These are phyloP conservation scores for Didymodactylos carnosus DNA, from an alignment of 2,888 invertebrate genomes.

Conservation along the genomic window DNA sequence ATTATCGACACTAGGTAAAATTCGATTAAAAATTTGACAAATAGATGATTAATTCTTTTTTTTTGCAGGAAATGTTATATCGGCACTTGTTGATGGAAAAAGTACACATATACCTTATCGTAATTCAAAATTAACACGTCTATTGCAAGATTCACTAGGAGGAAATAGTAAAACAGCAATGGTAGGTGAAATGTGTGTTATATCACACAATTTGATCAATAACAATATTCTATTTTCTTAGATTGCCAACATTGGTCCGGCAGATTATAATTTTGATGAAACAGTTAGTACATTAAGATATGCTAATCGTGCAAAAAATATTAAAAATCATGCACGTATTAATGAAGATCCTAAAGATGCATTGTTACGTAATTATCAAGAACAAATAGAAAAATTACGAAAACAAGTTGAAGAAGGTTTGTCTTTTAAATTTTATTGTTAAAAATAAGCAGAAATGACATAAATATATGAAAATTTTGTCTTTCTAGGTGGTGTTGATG, in stretches of 20 bases:
- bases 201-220: constrained; percentile 39
- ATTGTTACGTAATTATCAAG: constrained; percentile 74
- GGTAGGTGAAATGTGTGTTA: constrained; percentile 23
- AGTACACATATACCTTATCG: constrained; percentile 90
- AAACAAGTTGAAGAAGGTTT: constrained; percentile 56
- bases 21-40: no score
- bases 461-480: not conserved
- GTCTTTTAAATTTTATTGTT: not conserved
- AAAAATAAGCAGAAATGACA: not conserved
- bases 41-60: no score
- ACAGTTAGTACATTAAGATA: constrained; percentile 78
- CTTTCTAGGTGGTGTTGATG: constrained; percentile 18
- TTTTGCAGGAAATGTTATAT: constrained; percentile 98
- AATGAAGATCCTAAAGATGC: constrained; percentile 97
- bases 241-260: constrained; percentile 82
- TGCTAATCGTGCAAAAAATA: constrained; percentile 89
- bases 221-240: not conserved
- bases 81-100: constrained; percentile 88
- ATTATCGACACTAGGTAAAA: constrained; percentile 76
- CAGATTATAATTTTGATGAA: constrained; percentile 84
- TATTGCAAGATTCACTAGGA: constrained; percentile 79
- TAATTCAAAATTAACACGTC: constrained; percentile 78
- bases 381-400: constrained; percentile 75
- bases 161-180: constrained; percentile 52
- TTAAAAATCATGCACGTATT: constrained; percentile 77